Conservation (phyloP, 2,113 vertebrate species). For the Sterrhoptilus dennistouni region DNA sequence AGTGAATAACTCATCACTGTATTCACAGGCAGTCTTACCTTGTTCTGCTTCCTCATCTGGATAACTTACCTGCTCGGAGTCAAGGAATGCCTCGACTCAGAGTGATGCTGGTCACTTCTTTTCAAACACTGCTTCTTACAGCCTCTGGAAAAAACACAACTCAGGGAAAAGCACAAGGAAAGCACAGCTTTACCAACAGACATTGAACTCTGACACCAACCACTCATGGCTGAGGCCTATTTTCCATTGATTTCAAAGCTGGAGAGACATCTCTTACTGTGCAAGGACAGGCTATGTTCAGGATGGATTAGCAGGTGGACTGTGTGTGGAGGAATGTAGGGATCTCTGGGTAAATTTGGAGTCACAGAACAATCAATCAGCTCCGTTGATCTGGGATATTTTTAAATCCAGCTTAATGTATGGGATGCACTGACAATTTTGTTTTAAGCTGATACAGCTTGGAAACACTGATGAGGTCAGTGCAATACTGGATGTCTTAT, state of each 20-base stretch:
- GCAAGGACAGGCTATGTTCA: fast-evolving
- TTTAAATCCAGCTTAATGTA: not conserved
- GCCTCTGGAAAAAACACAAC: not conserved
- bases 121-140: not conserved
- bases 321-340: not conserved
- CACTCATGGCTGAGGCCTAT: not conserved
- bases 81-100: not conserved
- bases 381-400: slow-evolving; percentile 16
- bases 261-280: not conserved
- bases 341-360: not conserved
- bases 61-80: not conserved
- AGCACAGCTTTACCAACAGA: not conserved
- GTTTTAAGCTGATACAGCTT: not conserved
- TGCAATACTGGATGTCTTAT: not conserved
- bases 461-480: not conserved
- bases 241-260: not conserved
- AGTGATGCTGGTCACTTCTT: not conserved
- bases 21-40: not conserved
- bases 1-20: not conserved
- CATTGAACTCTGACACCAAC: not conserved
- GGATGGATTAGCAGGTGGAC: not conserved
- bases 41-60: not conserved
- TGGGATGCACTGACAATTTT: not conserved
- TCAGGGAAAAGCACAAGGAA: not conserved
- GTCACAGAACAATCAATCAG: not conserved